Evolutionary conservation across 2,113 vertebrate species (phyloP).

Genomic region (Poecilia latipinna): DNA sequence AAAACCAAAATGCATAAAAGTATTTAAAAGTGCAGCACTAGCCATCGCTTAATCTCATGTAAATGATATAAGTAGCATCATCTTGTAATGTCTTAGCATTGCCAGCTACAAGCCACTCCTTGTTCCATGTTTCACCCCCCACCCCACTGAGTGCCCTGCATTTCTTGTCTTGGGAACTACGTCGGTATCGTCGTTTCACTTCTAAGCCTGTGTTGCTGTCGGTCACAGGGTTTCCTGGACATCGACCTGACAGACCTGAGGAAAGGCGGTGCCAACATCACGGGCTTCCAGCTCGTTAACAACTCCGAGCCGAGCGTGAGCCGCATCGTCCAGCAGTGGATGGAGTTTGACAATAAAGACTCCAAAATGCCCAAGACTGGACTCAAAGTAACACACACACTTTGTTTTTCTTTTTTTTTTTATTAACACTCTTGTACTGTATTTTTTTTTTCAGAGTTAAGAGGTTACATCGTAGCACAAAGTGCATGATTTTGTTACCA

Average conservation of each 20-base stretch:
- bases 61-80: no score
- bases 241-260: slow-evolving; percentile 94
- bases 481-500: background rate
- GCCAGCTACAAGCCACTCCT: no score
- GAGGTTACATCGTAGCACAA: background rate
- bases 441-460: background rate
- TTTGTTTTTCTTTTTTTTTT: background rate
- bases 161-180: background rate
- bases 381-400: slow-evolving; percentile 83
- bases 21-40: no score
- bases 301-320: slow-evolving; percentile 87
- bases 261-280: slow-evolving; percentile 94
- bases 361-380: slow-evolving; percentile 90
- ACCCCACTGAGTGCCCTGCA: no score
- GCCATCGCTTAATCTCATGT: no score
- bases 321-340: slow-evolving; percentile 93
- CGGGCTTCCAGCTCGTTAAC: slow-evolving; percentile 96
- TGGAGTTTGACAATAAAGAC: slow-evolving; percentile 92
- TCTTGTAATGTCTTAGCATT: no score
- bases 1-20: no score
- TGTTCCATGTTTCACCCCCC: no score
- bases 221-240: slow-evolving; percentile 92
- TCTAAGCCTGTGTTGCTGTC: slow-evolving; percentile 12
- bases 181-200: background rate
- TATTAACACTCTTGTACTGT: background rate